These are phyloP conservation scores for Campopleginae sp. DNA, from an alignment of 2,888 invertebrate species.

Conservation along the genomic window DNA sequence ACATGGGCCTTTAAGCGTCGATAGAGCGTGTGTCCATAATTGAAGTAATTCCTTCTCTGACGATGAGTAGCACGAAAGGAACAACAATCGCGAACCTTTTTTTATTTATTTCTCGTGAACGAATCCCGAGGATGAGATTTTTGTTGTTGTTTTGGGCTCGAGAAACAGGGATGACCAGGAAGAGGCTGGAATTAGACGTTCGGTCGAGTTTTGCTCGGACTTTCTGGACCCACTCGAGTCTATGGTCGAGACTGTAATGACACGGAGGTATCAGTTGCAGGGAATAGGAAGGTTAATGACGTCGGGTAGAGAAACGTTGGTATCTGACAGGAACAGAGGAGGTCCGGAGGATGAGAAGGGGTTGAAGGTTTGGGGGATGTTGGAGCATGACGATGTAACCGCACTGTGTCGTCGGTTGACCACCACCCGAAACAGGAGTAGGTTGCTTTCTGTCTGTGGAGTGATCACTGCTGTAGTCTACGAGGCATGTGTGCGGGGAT, in stretches of 20 bases:
- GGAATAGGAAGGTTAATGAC: slow-evolving; percentile 29
- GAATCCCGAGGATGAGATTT: no score
- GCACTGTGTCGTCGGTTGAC: slow-evolving; percentile 33
- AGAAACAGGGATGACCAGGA: not conserved
- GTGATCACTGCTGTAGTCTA: slow-evolving; percentile 19
- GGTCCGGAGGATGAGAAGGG: slow-evolving; percentile 9
- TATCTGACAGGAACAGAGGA: slow-evolving; percentile 44
- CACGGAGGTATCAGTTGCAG: slow-evolving; percentile 48
- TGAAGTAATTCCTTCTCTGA: not conserved
- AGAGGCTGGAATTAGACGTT: not conserved
- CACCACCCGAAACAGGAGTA: slow-evolving; percentile 31
- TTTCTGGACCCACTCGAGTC: not conserved
- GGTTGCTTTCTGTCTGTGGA: slow-evolving; percentile 2
- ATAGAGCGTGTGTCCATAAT: slow-evolving; percentile 23
- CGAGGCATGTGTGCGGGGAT: not conserved
- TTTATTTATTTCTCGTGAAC: no score
- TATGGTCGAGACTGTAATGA: slow-evolving; percentile 11
- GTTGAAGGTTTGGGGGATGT: not conserved
- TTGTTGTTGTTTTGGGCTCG: no score
- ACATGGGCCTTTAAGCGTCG: slow-evolving; percentile 50
- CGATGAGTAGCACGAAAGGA: not conserved
- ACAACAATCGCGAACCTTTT: not conserved
- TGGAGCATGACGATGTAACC: slow-evolving; percentile 51
- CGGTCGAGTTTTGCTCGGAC: not conserved
- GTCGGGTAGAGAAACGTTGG: slow-evolving; percentile 37